Percentiles rank a stretch among this genome's conserved stretches.
Evolutionary conservation across 2,888 invertebrate species (phyloP).

Genomic region (Mactromeris polynyma): DNA sequence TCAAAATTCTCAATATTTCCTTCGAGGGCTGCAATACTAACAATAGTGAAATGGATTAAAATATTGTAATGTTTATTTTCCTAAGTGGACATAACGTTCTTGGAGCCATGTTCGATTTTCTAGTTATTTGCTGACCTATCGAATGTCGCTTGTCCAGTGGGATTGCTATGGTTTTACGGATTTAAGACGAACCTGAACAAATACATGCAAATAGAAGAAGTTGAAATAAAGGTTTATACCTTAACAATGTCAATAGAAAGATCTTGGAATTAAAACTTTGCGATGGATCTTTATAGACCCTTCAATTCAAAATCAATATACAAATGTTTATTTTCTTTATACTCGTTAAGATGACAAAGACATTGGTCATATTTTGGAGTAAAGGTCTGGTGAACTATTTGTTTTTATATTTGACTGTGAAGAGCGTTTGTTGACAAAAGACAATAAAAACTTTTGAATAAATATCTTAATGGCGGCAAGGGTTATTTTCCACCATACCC

Average conservation of each 20-base stretch:
- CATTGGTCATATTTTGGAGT: slow-evolving; percentile 62
- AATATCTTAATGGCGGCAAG: slow-evolving; percentile 64
- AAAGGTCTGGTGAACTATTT: slow-evolving; percentile 60
- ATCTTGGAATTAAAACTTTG: slow-evolving; percentile 62
- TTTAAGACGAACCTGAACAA: slow-evolving; percentile 37
- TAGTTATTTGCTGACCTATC: slow-evolving; percentile 56
- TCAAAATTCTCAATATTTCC: slow-evolving; percentile 44
- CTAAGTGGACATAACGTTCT: slow-evolving; percentile 30
- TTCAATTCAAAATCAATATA: slow-evolving; percentile 69
- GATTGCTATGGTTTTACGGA: slow-evolving; percentile 41
- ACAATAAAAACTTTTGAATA: slow-evolving; percentile 67
- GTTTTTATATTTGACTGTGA: slow-evolving; percentile 72
- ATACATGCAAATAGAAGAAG: slow-evolving; percentile 61
- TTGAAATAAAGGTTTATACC: slow-evolving; percentile 65
- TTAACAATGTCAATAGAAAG: slow-evolving; percentile 50
- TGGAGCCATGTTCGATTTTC: slow-evolving; percentile 61
- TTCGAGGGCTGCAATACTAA: slow-evolving; percentile 36
- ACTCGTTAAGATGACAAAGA: slow-evolving; percentile 62
- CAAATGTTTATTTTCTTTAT: slow-evolving; percentile 72
- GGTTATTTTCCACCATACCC: slow-evolving; percentile 16
- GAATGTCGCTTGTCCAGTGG: slow-evolving; percentile 60
- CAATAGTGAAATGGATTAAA: slow-evolving; percentile 53
- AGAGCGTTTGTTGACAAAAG: slow-evolving; percentile 63
- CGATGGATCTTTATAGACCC: slow-evolving; percentile 64
- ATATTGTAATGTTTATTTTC: slow-evolving; percentile 47